Evolutionary conservation across 2,113 vertebrate species (phyloP), one percentile per base, ranked within the genome.

Genomic region (Ciconia stormi): DNA sequence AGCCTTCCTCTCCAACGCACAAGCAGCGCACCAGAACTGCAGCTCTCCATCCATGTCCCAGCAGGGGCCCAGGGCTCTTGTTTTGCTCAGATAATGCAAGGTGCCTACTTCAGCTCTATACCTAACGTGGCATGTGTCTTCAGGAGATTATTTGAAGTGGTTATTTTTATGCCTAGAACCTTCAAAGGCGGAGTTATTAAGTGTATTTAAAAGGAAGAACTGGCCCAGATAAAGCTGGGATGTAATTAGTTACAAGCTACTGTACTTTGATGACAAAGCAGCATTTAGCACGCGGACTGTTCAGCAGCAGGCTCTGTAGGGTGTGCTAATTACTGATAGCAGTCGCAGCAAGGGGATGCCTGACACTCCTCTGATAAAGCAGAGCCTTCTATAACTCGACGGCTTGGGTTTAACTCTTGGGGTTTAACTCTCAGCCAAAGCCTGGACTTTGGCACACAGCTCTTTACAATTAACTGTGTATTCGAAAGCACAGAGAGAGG

Each of bases 191-290:
- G 92, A 89, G 49, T 95, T 97, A 95, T 97, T 95, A 97, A 97
- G 91, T 90, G 91, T 95, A 92, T 95, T 97, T 96, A 95, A 96
- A 96, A 94, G 81, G 94, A 97, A 94, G 93, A 93, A 78, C 34
- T 14, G 86, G 94, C 65, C 89, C 92, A 92, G 91, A 97, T 96
- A 97, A 97, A 94, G 95, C 82, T 4, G 81, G 94, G 91, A 92
- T 91, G 95, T 97, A 97, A 98, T 98, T 97, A 98, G 95, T 89
- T 96, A 96, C 94, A 95, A 97, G 97, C 89, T 92, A 87, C 91
- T 96, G 93, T 93, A 94, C 93, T 95, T 97, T 96, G 97, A 96
- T 96, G 96, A 90, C 95, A 96, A 97, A 93, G 93, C 89, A 88
- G 94, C 89, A 23, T 53, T 92, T 55, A 73, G 87, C 85, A 34